These are phyloP conservation scores for Himalopsyche japonica DNA, from an alignment of 2,888 invertebrate species.

Conservation along the genomic window DNA sequence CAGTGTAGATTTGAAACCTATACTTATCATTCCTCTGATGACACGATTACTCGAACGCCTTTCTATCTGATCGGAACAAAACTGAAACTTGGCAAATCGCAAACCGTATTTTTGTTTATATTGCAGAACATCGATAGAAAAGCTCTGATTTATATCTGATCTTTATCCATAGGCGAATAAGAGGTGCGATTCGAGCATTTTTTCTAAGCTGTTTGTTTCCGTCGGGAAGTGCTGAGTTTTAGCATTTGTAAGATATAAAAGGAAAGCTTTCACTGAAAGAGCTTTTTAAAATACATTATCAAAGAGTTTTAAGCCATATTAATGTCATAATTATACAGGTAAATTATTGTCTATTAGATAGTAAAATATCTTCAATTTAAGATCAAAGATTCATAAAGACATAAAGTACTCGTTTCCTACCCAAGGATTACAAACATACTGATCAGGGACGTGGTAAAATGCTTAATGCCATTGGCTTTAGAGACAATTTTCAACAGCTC, in stretches of 20 bases:
- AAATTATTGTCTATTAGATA: too few species aligned
- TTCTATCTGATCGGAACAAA: not conserved
- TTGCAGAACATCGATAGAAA: not conserved
- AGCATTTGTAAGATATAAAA: not conserved
- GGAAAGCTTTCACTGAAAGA: too few species aligned
- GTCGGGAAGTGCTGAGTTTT: not conserved
- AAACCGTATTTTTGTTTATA: not conserved
- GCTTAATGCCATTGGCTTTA: too few species aligned
- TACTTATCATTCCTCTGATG: not conserved
- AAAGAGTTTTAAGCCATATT: too few species aligned
- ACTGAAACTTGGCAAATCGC: not conserved
- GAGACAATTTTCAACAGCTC: too few species aligned
- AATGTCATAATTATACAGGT: too few species aligned
- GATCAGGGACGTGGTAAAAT: too few species aligned
- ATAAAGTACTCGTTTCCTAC: too few species aligned
- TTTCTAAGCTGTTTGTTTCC: not conserved
- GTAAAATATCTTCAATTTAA: too few species aligned
- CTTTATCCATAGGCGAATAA: not conserved
- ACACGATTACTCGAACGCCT: not conserved
- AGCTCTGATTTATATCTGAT: not conserved
- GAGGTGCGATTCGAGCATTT: not conserved
- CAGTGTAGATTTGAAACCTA: not conserved
- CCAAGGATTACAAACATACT: too few species aligned
- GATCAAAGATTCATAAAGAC: too few species aligned
- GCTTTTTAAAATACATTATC: too few species aligned